Base-by-base conservation (phyloP, 2,797 vertebrate genomes). In the Arrhamphus sclerolepis region DNA sequence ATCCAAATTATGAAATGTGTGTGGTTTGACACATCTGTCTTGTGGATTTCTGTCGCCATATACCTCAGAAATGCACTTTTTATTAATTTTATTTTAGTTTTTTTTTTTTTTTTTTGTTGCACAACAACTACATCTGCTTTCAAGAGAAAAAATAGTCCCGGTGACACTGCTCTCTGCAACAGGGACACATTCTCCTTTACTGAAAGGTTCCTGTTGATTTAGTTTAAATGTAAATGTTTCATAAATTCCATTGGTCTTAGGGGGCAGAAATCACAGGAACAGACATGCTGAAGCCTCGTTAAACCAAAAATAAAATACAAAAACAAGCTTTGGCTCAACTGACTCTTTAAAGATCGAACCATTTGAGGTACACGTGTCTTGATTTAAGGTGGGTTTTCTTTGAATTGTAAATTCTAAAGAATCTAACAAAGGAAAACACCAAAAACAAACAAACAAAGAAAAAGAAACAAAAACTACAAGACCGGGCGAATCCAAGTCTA, bases 351-450 rank as follows among this genome's bases (percentile, higher is more conserved):
- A 6, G 67, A 42, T 29, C 10, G 43, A 63, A 66, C 51, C n/a
- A 41, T 60, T 58, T 42, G 69, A 77, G 62, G 55, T 53, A 31
- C 42, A 52, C 70, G 68, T 46, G 49, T 24, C 38, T 51, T 19
- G 43, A 50, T 20, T 57, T 46, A 24, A 61, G 31, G 7, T 9
- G 42, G 0, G 40, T 47, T 62, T 50, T n/a, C 21, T 64, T 76
- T 48, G 7, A 17, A 54, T 63, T 54, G 24, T 9, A 31, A 46
- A 42, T 28, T 20, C 10, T 43, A 44, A 6, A 17, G 3, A 31
- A 57, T 50, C 20, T 52, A 4, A n/a, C 34, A 2, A 48, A 42
- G 63, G 42, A 66, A 75, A 78, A 63, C 51, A 61, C 52, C 29
- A 40, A 4, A 48, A 28, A 38, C n/a, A n/a, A n/a, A n/a, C n/a